Evolutionary conservation across 2,797 vertebrate genomes (phyloP), one percentile per base, ranked within the genome.

Genomic region (Molossus molossus): DNA sequence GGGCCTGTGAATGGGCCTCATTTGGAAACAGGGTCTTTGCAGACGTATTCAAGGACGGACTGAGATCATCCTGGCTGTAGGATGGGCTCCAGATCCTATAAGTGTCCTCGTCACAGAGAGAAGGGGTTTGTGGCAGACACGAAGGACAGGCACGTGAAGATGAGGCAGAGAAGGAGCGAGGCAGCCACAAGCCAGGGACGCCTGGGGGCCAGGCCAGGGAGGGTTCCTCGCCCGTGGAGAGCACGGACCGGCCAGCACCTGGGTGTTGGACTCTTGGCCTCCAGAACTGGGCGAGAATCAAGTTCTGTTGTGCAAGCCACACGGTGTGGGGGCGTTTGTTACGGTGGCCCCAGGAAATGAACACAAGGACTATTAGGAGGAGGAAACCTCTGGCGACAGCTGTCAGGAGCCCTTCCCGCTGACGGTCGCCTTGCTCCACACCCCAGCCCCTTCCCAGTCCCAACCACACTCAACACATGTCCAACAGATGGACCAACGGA

Each of bases 401-500:
- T 6, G n/a, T 23, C 27, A 4, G 9, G 11, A 33, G 37, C 13
- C 45, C 45, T 29, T 48, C n/a, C 11, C 4, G 0, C 1, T 1
- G 4, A 21, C 1, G 40, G n/a, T 14, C 29, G 9, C 72, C 10
- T 5, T 0, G 1, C 53, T n/a, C 65, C 7, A 23, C 9, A 18
- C 79, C 37, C 20, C n/a, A 1, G 81, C 27, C 62, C 70, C 72
- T 15, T 3, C 21, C 60, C 40, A 2, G 15, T 23, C 87, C 48
- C 55, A 50, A 3, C 20, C 37, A n/a, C 76, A 21, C 40, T 37
- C 53, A 17, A 37, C 60, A 23, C 33, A 53, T 0, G 11, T 29
- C 37, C 48, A 10, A 27, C 1, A 2, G n/a, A 9, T 3, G 18
- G n/a, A 23, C 25, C 48, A 2, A 13, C 0, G 1, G 65, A 62